Evolutionary conservation across 1,140 invertebrate species (phyloP).

Genomic region (Pogonomyrmex californicus): DNA sequence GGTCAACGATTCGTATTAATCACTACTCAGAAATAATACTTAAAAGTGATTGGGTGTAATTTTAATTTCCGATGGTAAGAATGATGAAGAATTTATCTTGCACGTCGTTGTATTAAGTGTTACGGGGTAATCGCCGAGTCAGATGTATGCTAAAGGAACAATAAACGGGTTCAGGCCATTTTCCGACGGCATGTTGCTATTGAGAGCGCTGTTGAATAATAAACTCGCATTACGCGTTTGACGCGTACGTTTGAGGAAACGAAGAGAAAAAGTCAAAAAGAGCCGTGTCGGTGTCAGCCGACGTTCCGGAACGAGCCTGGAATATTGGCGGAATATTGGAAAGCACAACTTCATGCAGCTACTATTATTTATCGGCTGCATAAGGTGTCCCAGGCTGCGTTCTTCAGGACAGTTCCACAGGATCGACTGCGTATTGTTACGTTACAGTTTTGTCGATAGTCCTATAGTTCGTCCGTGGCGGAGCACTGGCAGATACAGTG

Average conservation of each 20-base stretch:
- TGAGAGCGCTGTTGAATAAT: conserved; percentile 29
- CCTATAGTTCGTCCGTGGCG: conserved; percentile 73
- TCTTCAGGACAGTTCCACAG: conserved; percentile 77
- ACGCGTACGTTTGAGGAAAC: not conserved
- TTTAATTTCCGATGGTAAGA: conserved; percentile 21
- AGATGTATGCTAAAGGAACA: conserved; percentile 45
- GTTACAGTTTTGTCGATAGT: conserved; percentile 80
- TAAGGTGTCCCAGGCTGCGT: conserved; percentile 69
- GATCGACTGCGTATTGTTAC: conserved; percentile 81
- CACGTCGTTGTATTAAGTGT: conserved; percentile 23
- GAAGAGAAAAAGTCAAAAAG: conserved; percentile 68
- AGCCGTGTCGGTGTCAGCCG: conserved; percentile 65
- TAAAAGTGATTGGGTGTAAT: conserved; percentile 23
- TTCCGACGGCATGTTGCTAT: conserved; percentile 25
- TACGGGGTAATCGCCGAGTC: conserved; percentile 41
- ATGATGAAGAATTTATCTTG: conserved; percentile 37
- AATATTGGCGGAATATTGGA: conserved; percentile 70
- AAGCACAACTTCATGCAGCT: conserved; percentile 84
- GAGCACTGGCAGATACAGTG: conserved; percentile 75
- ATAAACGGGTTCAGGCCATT: conserved; percentile 49
- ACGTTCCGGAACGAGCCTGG: conserved; percentile 73
- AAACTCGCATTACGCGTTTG: conserved; percentile 51
- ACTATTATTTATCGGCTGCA: conserved; percentile 83
- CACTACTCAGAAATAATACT: not conserved
- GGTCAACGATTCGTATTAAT: conserved; percentile 11